Evolutionary conservation across 2,888 invertebrate genomes (phyloP).

Genomic region (Gerris lacustris): DNA sequence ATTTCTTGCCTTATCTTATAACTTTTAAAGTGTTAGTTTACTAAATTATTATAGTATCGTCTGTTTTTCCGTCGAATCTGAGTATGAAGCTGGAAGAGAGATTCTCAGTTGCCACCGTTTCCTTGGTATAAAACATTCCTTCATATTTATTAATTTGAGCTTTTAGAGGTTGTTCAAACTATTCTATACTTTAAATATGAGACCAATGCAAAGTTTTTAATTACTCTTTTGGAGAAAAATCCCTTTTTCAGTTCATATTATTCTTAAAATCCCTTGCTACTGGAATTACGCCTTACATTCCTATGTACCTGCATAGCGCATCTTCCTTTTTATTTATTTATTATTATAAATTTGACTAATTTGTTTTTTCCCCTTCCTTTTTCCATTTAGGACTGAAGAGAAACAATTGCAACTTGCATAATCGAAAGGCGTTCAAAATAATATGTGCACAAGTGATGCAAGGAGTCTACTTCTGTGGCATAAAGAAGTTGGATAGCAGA

Average conservation of each 20-base stretch:
- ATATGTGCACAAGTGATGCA: not conserved
- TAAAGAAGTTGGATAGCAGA: not conserved
- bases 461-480: not conserved
- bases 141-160: not conserved
- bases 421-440: too few relatives aligned
- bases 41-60: too few relatives aligned
- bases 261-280: not conserved
- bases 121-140: not conserved
- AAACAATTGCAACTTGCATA: not conserved
- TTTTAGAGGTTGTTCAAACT: too few relatives aligned
- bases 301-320: not conserved
- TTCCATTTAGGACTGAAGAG: not conserved
- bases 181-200: too few relatives aligned
- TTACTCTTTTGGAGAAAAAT: too few relatives aligned
- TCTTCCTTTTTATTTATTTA: not conserved
- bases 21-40: too few relatives aligned
- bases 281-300: slow-evolving; percentile 3
- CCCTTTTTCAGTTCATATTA: too few relatives aligned
- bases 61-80: not conserved
- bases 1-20: too few relatives aligned
- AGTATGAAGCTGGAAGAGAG: not conserved
- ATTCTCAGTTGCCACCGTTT: not conserved
- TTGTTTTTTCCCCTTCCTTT: too few relatives aligned
- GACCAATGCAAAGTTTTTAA: too few relatives aligned
- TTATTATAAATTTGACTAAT: not conserved